Percentiles rank a stretch among this genome's conserved stretches.
These are phyloP conservation scores for Eurystomus glaucurus DNA, from an alignment of 2,797 vertebrate genomes.

Conservation along the genomic window DNA sequence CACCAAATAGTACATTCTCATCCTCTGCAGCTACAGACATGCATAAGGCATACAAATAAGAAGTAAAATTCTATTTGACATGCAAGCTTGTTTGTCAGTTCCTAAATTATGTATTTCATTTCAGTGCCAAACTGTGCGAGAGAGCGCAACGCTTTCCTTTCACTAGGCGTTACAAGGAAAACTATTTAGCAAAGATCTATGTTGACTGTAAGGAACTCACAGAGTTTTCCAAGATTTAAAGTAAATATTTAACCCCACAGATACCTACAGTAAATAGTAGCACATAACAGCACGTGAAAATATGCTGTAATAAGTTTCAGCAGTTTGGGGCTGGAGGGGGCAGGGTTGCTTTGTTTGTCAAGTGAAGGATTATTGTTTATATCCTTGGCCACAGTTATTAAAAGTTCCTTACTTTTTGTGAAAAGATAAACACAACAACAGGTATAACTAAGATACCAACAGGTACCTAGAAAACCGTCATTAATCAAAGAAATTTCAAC, in stretches of 20 bases:
- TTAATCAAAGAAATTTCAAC: background rate
- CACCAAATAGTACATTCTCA: background rate
- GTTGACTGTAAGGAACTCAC: background rate
- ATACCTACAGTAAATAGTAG: background rate
- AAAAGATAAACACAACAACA: background rate
- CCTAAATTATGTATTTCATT: conserved; percentile 29
- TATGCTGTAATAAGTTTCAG: background rate
- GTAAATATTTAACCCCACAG: background rate
- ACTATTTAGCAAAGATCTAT: background rate
- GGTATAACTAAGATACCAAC: background rate
- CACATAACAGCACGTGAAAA: background rate
- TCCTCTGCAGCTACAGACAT: background rate
- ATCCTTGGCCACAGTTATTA: background rate
- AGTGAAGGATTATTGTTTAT: background rate
- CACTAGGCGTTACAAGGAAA: background rate
- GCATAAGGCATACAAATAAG: background rate
- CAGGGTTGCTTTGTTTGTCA: background rate
- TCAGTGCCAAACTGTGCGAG: background rate
- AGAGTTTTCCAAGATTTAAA: background rate
- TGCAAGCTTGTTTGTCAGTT: background rate
- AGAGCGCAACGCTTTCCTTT: background rate
- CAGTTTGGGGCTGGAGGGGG: background rate
- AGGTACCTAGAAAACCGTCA: background rate
- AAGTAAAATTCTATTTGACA: background rate
- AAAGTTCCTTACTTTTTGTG: background rate